phyloP scores from a whole-genome alignment of 2,888 invertebrate species.

The Conistra vaccinii region DNA sequence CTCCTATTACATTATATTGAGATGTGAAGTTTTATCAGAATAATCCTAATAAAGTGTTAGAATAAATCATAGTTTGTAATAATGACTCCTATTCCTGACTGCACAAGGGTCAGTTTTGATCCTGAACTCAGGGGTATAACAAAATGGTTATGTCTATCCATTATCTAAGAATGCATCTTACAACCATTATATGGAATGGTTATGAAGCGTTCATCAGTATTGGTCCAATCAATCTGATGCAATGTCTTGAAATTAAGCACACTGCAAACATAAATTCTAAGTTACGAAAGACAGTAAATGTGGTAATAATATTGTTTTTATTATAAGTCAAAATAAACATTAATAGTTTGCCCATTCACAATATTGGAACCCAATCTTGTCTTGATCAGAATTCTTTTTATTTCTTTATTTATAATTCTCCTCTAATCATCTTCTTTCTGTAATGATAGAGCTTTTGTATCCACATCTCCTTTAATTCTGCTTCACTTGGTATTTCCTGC shows the following conservation, averaged over 20 bases:
- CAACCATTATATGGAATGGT: background rate
- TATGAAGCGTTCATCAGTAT: background rate
- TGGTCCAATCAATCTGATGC: conserved; percentile 22
- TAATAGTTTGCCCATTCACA: conserved; percentile 38
- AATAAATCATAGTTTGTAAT: conserved; percentile 46
- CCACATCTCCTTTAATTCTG: conserved; percentile 94
- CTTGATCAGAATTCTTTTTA: background rate
- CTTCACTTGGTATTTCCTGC: conserved; percentile 93
- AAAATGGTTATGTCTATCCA: background rate
- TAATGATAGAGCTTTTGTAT: conserved; percentile 92
- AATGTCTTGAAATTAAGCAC: conserved; percentile 14
- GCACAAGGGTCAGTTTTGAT: background rate
- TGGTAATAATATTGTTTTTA: conserved; percentile 40
- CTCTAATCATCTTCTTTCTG: conserved; percentile 92
- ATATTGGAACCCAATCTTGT: background rate
- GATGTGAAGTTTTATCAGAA: conserved; percentile 54
- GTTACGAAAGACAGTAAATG: conserved; percentile 1
- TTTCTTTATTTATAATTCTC: conserved; percentile 77
- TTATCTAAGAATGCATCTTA: background rate
- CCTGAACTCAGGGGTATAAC: background rate
- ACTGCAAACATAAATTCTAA: background rate
- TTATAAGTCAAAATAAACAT: conserved; percentile 62
- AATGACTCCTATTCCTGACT: conserved; percentile 6
- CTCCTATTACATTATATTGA: conserved; percentile 45
- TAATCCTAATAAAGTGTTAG: conserved; percentile 55